These are phyloP conservation scores for Pluvianellus socialis DNA, from an alignment of 2,113 vertebrate genomes.

Conservation along the genomic window DNA sequence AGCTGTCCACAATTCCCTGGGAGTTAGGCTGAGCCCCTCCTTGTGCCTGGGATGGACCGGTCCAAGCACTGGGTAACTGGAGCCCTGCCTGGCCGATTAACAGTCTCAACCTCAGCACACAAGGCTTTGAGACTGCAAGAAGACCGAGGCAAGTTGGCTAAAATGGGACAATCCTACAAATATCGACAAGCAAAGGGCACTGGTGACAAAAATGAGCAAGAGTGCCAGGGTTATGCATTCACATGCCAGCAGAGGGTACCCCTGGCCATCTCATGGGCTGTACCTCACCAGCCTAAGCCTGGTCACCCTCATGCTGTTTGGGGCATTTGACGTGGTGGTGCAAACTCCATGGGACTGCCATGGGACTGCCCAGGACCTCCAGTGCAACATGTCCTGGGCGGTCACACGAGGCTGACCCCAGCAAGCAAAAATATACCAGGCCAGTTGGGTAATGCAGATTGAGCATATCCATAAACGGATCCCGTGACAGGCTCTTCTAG, in stretches of 20 bases:
- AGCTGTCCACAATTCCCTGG: not conserved
- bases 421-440: not conserved
- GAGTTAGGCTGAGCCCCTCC: not conserved
- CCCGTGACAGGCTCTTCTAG: not conserved
- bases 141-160: not conserved
- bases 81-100: not conserved
- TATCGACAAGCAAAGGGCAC: fast-evolving
- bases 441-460: not conserved
- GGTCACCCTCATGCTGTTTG: not conserved
- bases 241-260: constrained; percentile 59
- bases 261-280: not conserved
- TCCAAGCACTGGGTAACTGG: not conserved
- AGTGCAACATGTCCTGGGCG: not conserved
- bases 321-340: not conserved
- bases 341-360: too few relatives aligned
- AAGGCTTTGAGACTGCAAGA: not conserved
- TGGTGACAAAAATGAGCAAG: not conserved
- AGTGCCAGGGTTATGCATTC: constrained; percentile 12
- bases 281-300: not conserved
- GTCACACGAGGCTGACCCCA: not conserved
- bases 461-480: not conserved
- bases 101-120: not conserved
- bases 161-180: not conserved
- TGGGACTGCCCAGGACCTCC: not conserved
- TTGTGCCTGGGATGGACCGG: not conserved